phyloP scores from a whole-genome alignment of 2,113 vertebrate genomes.

The Marmota monax region DNA sequence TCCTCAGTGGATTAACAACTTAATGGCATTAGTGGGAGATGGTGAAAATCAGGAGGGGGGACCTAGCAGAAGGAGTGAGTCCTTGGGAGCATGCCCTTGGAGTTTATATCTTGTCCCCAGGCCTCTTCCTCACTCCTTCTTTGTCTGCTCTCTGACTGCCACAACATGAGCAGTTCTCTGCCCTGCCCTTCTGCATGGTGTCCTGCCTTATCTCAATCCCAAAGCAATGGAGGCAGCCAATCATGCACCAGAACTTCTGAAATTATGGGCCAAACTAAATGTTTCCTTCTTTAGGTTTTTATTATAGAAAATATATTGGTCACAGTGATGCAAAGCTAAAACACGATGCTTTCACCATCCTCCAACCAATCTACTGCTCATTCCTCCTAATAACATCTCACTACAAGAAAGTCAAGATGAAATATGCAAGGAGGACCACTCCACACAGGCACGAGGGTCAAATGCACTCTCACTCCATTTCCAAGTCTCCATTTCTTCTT shows the following conservation, averaged over 20 bases:
- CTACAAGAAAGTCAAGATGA: neutral
- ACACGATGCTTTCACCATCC: rapidly evolving
- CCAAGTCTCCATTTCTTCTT: neutral
- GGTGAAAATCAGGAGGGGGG: neutral
- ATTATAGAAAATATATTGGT: neutral
- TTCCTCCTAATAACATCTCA: neutral
- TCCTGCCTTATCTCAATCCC: neutral
- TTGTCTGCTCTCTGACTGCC: neutral
- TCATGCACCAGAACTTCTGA: neutral
- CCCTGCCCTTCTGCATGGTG: neutral
- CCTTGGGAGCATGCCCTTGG: neutral
- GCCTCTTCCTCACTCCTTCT: neutral
- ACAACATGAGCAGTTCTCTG: neutral
- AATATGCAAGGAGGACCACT: neutral
- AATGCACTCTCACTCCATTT: neutral
- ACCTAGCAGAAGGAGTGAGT: neutral
- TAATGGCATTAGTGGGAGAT: neutral
- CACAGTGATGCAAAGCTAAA: neutral
- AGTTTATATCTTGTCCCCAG: neutral
- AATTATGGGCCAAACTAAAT: neutral
- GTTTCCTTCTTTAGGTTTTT: neutral
- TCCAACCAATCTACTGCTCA: rapidly evolving
- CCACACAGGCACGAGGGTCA: neutral
- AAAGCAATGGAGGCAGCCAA: neutral
- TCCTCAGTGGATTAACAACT: neutral